Conservation (phyloP, 1,140 invertebrate species). For the Drosophila mojavensis region DNA sequence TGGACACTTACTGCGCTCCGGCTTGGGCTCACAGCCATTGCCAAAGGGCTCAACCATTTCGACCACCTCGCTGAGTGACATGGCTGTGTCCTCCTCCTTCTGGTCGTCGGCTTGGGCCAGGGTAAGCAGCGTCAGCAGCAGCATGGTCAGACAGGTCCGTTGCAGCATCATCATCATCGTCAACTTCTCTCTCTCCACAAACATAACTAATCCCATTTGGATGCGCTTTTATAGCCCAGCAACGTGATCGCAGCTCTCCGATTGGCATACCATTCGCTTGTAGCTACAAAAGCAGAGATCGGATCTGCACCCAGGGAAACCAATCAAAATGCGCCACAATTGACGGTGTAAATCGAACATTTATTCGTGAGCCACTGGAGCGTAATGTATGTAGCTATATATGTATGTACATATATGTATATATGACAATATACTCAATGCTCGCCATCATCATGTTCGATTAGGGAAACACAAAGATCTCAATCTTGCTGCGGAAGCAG, state of each 20-base stretch:
- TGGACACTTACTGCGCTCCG: constrained; percentile 43
- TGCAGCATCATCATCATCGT: constrained; percentile 4
- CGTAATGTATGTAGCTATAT: neutral
- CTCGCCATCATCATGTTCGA: neutral
- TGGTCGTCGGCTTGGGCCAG: constrained; percentile 17
- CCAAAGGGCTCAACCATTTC: constrained; percentile 60
- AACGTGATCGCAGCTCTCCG: neutral
- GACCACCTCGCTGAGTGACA: constrained; percentile 57
- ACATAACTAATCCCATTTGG: neutral
- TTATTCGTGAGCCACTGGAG: constrained; percentile 7
- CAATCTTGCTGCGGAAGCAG: constrained; percentile 65
- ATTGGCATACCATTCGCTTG: neutral
- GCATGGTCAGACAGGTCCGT: constrained; percentile 10
- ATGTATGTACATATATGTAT: neutral
- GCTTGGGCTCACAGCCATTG: constrained; percentile 53
- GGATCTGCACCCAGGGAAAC: neutral
- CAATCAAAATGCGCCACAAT: constrained; percentile 4
- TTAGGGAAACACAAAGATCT: constrained; percentile 72
- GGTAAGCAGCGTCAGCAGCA: constrained; percentile 27
- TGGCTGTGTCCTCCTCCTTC: constrained; percentile 45
- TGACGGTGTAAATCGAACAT: constrained; percentile 4
- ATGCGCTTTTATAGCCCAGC: neutral
- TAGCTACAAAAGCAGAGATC: neutral
- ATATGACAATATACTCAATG: too few relatives aligned
- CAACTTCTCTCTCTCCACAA: neutral